Percentiles rank a stretch among this genome's conserved stretches.
phyloP scores from a whole-genome alignment of 2,888 invertebrate genomes.

The Nephrotoma guestfalica region DNA sequence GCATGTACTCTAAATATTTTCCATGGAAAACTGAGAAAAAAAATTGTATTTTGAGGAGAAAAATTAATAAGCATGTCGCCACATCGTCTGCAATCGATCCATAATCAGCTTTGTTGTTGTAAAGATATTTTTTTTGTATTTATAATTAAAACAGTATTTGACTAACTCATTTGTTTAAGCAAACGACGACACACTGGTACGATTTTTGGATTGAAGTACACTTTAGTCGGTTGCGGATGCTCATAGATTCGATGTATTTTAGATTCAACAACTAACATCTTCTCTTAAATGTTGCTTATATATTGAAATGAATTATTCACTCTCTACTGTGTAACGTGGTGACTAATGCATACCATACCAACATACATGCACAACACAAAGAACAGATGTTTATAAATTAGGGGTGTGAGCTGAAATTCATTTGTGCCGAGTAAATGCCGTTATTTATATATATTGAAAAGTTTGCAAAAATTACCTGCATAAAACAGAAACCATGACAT shows the following conservation, averaged over 20 bases:
- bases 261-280: not conserved
- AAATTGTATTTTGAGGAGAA: not conserved
- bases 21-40: not conserved
- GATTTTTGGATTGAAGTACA: not conserved
- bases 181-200: not conserved
- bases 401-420: not conserved
- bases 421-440: too few relatives aligned
- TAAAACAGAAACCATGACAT: too few relatives aligned
- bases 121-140: not conserved
- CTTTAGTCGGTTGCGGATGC: not conserved
- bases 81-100: constrained; percentile 2
- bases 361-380: not conserved
- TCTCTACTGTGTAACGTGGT: not conserved
- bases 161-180: not conserved
- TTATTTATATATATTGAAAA: too few relatives aligned
- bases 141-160: not conserved
- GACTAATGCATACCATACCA: not conserved
- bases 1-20: not conserved
- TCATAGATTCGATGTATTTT: not conserved
- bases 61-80: not conserved
- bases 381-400: not conserved
- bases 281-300: not conserved
- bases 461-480: too few relatives aligned
- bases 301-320: not conserved
- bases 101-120: not conserved